Base-by-base conservation (phyloP, 2,113 vertebrate species). In the Hyla sarda region DNA sequence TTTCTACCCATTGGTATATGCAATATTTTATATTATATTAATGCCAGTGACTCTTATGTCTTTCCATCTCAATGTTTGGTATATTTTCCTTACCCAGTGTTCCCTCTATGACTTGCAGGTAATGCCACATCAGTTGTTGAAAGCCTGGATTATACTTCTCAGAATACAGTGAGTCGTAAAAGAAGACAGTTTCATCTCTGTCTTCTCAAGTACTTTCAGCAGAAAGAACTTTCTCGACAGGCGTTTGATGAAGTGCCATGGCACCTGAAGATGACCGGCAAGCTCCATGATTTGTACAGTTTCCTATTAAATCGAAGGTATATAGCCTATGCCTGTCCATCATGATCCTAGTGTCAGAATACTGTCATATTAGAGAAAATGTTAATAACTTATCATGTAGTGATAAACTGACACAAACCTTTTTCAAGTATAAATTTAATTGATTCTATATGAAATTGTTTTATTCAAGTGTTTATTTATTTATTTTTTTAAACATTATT, bases 281-380 rank as follows among this genome's bases (percentile, higher is more conserved):
- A 47, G 69, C 80, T 56, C 78, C 32, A 2, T 19, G 62, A 28
- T 2, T 72, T 91, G 30, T 85, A 84, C 34, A 13, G 11, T 76
- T 88, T 90, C 50, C 88, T 90, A 71, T 82, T 86, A 3, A 91
- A 82, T 85, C 47, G 62, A 0, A 81, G 56, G 86, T 92, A 47
- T 23, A 47, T 74, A 60, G 83, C 65, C 25, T 11, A 30, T n/a
- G n/a, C n/a, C 67, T 13, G 37, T 13, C 13, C 25, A 23, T 1
- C 34, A 34, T 56, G 17, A 54, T 62, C 13, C 13, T 9, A 10
- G 2, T 82, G 82, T 58, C 47, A 85, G 74, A 78, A 23, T 60
- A 23, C 82, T 32, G 28, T 65, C 62, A 65, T 69, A 17, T 14
- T 69, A 34, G 65, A 69, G 2, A 34, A 34, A 25, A 7, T 60